phyloP scores from a whole-genome alignment of 2,888 invertebrate genomes.

The Carabus problematicus region DNA sequence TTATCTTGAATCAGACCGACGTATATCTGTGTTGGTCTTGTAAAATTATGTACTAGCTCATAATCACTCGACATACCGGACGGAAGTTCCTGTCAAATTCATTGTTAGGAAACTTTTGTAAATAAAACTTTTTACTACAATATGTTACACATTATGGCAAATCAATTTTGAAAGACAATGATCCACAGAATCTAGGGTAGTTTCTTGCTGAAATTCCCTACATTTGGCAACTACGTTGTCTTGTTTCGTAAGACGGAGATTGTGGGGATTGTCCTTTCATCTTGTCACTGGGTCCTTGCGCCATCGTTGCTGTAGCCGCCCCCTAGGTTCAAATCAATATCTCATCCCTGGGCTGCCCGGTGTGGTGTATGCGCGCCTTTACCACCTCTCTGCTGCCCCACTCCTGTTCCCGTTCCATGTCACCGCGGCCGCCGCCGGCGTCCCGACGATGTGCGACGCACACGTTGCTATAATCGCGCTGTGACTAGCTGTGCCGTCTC shows the following conservation, averaged over 20 bases:
- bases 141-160: too few species aligned
- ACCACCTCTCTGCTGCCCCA: slow-evolving; percentile 4
- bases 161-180: too few species aligned
- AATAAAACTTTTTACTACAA: too few species aligned
- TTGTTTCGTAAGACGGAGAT: not conserved
- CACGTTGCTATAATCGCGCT: slow-evolving; percentile 49
- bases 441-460: slow-evolving; percentile 53
- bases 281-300: slow-evolving; percentile 4
- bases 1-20: too few species aligned
- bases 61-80: too few species aligned
- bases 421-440: slow-evolving; percentile 1
- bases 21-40: too few species aligned
- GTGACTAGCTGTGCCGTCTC: not conserved
- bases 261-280: not conserved
- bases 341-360: slow-evolving; percentile 51
- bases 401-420: not conserved
- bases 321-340: slow-evolving; percentile 55
- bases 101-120: too few species aligned
- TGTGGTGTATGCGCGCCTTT: slow-evolving; percentile 36
- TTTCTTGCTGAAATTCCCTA: too few species aligned
- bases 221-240: not conserved
- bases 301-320: not conserved
- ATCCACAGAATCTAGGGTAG: too few species aligned
- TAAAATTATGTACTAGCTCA: too few species aligned
- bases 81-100: too few species aligned